Evolutionary conservation across 2,797 vertebrate genomes (phyloP), one percentile per base, ranked within the genome.

Genomic region (Pterois miles): DNA sequence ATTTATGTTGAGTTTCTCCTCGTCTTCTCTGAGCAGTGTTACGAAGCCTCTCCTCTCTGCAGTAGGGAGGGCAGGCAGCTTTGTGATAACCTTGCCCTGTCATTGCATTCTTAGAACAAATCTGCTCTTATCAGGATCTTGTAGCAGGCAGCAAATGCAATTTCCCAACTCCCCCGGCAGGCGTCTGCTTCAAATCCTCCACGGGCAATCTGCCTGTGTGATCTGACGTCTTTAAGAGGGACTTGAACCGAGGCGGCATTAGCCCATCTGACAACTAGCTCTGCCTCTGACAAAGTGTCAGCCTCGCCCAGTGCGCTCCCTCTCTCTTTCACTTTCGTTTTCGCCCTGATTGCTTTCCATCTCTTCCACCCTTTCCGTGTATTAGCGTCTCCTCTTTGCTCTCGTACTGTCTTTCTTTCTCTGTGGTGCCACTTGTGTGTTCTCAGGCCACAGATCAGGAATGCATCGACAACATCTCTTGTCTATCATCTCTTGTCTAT

Each of bases 51-150:
- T 76, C 72, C 59, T 50, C 69, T 36, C 71, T 75, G 72, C 83
- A 74, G 82, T 14, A 68, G 80, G 74, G 80, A 82, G 84, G 85
- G 56, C 81, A 85, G 83, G 84, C 78, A 52, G 89, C 87, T 86
- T 89, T 91, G 87, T 84, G 94, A 94, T 94, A 94, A 94, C 93
- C 94, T 94, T 94, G 91, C 91, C 92, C 94, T 92, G 94, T 93
- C 94, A 94, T 94, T 94, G 93, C 89, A 18, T 92, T 88, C 92
- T 91, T 89, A 93, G 92, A 94, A 93, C 93, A 94, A 94, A 93
- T 94, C 91, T 93, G 86, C 89, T 90, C 91, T 94, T 93, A 94
- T 94, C 94, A 65, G 90, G 88, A 91, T 93, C 93, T 93, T 94
- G 91, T 93, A 93, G 88, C 85, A 89, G 86, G 81, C 89, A 81